These are phyloP conservation scores for Melinaea menophilus DNA, from an alignment of 2,888 invertebrate species.

Conservation along the genomic window DNA sequence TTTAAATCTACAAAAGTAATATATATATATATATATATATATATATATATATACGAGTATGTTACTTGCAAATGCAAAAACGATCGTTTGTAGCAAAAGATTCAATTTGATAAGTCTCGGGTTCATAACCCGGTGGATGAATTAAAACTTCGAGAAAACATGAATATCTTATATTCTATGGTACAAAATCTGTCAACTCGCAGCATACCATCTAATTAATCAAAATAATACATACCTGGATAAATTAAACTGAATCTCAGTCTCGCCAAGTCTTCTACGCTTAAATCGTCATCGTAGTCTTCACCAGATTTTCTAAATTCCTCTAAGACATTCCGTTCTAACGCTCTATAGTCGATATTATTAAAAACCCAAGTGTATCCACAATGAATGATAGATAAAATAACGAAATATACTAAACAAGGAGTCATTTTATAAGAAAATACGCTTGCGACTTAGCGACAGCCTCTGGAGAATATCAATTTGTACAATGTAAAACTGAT, in stretches of 20 bases:
- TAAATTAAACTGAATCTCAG: conserved; percentile 45
- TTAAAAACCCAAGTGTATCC: conserved; percentile 40
- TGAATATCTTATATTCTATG: too few species aligned
- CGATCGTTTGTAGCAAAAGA: too few species aligned
- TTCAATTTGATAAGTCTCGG: too few species aligned
- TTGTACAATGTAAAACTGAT: conserved; percentile 14
- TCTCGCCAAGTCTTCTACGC: conserved; percentile 29
- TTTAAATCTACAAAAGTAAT: too few species aligned
- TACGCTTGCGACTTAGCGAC: neutral
- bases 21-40: too few species aligned
- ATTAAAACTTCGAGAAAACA: too few species aligned
- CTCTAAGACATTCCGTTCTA: conserved; percentile 15
- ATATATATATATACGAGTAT: too few species aligned
- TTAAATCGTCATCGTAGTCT: conserved; percentile 22
- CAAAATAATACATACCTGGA: conserved; percentile 44
- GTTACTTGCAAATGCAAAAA: too few species aligned
- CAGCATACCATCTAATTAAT: neutral
- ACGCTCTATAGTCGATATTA: conserved; percentile 30
- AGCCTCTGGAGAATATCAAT: conserved; percentile 9
- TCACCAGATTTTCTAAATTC: conserved; percentile 18
- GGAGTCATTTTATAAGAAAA: conserved; percentile 18
- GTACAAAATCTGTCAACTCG: too few species aligned
- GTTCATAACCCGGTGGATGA: too few species aligned
- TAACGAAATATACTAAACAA: conserved; percentile 19
- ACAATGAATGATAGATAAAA: conserved; percentile 17